Evolutionary conservation across 2,888 invertebrate species (phyloP).

Genomic region (Acrocyrtus sp.): DNA sequence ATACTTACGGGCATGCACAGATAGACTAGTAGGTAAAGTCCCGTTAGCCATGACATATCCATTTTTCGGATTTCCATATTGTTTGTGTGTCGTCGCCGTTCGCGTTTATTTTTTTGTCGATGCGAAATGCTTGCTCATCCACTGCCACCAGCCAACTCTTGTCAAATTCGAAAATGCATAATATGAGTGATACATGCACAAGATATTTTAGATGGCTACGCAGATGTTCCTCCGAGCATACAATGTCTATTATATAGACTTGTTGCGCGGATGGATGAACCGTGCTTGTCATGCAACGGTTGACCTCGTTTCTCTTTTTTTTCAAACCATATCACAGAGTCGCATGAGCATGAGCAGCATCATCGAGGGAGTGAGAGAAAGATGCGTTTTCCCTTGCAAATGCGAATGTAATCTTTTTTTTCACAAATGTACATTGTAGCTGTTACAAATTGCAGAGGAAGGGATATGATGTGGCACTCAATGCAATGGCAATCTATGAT

Average conservation of each 20-base stretch:
- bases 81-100: constrained; percentile 40
- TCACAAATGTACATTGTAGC: constrained; percentile 30
- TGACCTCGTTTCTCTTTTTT: constrained; percentile 48
- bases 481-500: constrained; percentile 5
- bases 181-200: constrained; percentile 16
- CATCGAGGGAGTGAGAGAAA: constrained; percentile 24
- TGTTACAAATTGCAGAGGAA: constrained; percentile 8
- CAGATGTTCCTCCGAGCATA: constrained; percentile 43
- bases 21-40: constrained; percentile 50
- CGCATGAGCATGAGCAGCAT: neutral
- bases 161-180: constrained; percentile 33
- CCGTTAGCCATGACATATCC: constrained; percentile 55
- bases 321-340: constrained; percentile 13
- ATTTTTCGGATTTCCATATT: constrained; percentile 55
- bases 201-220: constrained; percentile 20
- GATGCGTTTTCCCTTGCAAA: constrained; percentile 13
- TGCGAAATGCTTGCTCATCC: neutral
- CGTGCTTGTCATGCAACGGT: constrained; percentile 51
- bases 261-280: constrained; percentile 44
- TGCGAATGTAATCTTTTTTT: neutral
- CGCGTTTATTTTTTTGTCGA: no score
- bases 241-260: constrained; percentile 11
- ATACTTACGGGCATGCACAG: neutral
- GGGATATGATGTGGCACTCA: constrained; percentile 22
- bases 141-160: constrained; percentile 9